phyloP scores from a whole-genome alignment of 1,140 invertebrate genomes.

The Macrobrachium nipponense region DNA sequence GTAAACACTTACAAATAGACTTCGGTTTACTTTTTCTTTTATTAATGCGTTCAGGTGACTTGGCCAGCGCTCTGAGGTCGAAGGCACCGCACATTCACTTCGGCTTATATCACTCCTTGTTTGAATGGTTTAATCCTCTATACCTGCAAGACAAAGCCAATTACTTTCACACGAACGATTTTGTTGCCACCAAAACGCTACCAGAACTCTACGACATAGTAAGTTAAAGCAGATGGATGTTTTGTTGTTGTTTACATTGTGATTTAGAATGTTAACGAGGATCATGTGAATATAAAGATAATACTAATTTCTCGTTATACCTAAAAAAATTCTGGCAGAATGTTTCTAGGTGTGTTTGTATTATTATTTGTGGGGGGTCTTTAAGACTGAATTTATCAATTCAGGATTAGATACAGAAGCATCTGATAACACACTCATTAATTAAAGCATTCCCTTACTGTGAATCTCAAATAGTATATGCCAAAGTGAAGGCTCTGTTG shows the following conservation, averaged over 20 bases:
- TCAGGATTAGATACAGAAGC: no score
- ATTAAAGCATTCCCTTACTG: no score
- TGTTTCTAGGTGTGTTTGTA: no score
- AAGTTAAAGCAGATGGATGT: background rate
- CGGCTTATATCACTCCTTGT: conserved; percentile 90
- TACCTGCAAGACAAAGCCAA: conserved; percentile 79
- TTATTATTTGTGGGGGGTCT: no score
- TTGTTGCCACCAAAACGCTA: conserved; percentile 66
- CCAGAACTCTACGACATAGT: conserved; percentile 72
- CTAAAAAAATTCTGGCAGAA: no score
- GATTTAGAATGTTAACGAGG: background rate
- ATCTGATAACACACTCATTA: no score
- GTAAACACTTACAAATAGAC: no score
- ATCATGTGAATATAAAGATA: no score
- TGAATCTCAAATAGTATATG: no score
- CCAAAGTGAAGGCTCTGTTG: no score
- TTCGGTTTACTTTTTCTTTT: background rate
- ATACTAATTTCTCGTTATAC: no score
- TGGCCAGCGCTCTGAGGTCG: conserved; percentile 77
- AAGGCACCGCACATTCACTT: conserved; percentile 77
- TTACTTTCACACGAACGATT: conserved; percentile 31
- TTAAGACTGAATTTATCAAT: no score
- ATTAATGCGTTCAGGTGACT: conserved; percentile 72
- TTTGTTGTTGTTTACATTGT: background rate
- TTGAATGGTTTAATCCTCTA: conserved; percentile 92